These are phyloP conservation scores for Galerucella nymphaeae DNA, from an alignment of 2,888 invertebrate species.

Conservation along the genomic window DNA sequence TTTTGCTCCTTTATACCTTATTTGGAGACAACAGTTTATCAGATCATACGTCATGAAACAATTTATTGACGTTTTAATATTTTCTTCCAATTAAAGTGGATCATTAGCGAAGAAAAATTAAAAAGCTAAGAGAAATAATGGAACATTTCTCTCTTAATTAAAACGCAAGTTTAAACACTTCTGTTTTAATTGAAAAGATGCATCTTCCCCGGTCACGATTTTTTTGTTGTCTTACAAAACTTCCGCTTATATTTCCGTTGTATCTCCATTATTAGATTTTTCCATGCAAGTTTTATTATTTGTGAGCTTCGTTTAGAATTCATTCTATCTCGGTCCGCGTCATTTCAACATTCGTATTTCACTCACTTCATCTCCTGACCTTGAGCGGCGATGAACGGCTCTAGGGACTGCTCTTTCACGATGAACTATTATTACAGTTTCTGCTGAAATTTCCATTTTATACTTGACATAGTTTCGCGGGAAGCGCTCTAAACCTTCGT, in stretches of 20 bases:
- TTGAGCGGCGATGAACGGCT: constrained; percentile 13
- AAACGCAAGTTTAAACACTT: not conserved
- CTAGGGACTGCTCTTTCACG: constrained; percentile 14
- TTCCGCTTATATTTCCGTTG: not conserved
- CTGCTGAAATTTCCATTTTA: constrained; percentile 21
- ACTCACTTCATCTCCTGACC: constrained; percentile 13
- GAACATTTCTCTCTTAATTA: not conserved
- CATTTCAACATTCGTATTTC: constrained; percentile 12
- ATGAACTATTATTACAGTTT: constrained; percentile 10
- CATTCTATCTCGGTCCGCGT: not conserved
- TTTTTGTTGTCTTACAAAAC: not conserved
- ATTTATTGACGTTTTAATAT: not conserved
- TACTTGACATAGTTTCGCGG: constrained; percentile 9
- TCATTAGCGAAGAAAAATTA: not conserved
- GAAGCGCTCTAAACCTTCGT: constrained; percentile 9
- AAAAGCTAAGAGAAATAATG: not conserved
- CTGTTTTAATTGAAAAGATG: not conserved
- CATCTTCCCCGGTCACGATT: not conserved
- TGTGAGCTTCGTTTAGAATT: not conserved
- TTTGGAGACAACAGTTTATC: too few relatives aligned
- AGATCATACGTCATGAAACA: too few relatives aligned
- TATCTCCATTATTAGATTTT: not conserved
- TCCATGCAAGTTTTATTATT: not conserved
- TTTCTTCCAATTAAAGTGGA: not conserved
- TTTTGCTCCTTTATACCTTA: too few relatives aligned